These are phyloP conservation scores for Anguilla japonica DNA, from an alignment of 2,113 vertebrate genomes.

Conservation along the genomic window DNA sequence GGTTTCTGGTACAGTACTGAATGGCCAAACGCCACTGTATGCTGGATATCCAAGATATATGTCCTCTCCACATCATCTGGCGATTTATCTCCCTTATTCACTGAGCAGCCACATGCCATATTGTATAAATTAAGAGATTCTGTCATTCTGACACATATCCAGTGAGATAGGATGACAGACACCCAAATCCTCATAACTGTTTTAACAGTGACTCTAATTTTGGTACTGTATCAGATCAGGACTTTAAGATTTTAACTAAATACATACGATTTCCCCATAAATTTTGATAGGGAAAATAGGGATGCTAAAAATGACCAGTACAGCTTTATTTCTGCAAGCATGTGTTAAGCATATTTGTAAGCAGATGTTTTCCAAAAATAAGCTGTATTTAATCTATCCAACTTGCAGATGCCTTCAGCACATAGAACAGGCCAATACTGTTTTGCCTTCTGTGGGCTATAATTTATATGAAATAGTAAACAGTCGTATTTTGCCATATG, in stretches of 20 bases:
- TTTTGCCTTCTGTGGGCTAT: not conserved
- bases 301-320: not conserved
- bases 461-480: not conserved
- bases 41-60: not conserved
- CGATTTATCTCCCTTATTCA: not conserved
- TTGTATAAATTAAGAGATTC: too few species aligned
- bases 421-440: not conserved
- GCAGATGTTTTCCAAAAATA: not conserved
- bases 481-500: constrained; percentile 2
- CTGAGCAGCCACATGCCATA: not conserved
- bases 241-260: not conserved
- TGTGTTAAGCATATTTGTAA: not conserved
- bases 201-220: not conserved
- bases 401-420: not conserved
- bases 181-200: not conserved
- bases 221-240: not conserved
- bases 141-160: too few species aligned
- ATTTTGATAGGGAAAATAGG: not conserved
- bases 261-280: not conserved
- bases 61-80: not conserved
- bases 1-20: not conserved
- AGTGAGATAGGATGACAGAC: not conserved
- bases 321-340: not conserved
- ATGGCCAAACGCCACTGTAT: not conserved
- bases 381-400: not conserved